A percentile compares a stretch with the other conserved stretches of the same genome.
phyloP scores from a whole-genome alignment of 2,797 vertebrate genomes.

The Rhinogobio ventralis region DNA sequence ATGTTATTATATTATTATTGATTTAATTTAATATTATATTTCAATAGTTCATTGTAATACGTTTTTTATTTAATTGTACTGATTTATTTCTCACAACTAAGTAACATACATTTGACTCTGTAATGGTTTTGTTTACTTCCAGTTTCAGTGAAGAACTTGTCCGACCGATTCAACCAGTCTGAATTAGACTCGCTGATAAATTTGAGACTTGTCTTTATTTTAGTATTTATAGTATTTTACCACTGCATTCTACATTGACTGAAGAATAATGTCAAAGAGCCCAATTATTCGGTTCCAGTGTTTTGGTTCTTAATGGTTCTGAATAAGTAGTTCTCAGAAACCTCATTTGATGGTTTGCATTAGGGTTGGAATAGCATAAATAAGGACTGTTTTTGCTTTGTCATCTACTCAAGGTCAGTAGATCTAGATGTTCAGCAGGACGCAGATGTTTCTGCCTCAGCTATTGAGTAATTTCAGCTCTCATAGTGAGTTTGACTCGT shows the following conservation, averaged over 20 bases:
- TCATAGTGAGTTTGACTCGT: background rate
- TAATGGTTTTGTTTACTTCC: background rate
- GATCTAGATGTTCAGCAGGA: background rate
- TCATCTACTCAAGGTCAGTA: conserved; percentile 4
- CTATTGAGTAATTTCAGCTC: conserved; percentile 1
- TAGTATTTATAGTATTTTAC: background rate
- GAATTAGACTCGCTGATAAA: background rate
- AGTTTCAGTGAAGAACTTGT: background rate
- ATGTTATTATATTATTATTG: background rate
- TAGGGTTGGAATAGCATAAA: background rate
- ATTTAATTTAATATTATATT: background rate
- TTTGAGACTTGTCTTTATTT: background rate
- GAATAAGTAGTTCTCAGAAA: background rate
- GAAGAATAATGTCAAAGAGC: background rate
- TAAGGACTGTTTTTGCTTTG: background rate
- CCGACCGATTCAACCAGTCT: background rate
- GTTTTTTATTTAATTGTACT: background rate
- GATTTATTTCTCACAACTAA: background rate
- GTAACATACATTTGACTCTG: background rate
- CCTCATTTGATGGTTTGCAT: background rate
- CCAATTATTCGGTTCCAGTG: background rate
- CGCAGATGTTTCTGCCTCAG: conserved; percentile 13
- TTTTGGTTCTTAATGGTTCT: background rate
- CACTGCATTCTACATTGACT: background rate
- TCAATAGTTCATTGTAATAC: background rate